phyloP scores from a whole-genome alignment of 1,140 invertebrate species.

The Trichonephila inaurata region DNA sequence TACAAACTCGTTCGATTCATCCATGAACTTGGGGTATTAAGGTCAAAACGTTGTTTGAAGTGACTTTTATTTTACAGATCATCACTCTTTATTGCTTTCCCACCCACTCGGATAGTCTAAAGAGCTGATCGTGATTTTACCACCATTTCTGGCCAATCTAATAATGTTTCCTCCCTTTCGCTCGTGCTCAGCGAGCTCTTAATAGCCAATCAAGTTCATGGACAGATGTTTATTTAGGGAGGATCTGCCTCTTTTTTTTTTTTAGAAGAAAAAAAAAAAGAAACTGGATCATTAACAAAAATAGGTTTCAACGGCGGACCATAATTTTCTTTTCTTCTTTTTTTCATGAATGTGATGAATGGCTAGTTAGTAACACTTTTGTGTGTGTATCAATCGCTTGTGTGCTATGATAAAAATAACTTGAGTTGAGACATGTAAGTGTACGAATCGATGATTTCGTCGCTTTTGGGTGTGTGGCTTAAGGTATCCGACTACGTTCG shows the following conservation, averaged over 20 bases:
- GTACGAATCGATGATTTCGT: neutral
- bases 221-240: conserved; percentile 49
- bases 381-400: neutral
- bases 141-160: neutral
- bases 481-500: no score
- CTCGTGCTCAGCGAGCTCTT: neutral
- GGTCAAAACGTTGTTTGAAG: conserved; percentile 53
- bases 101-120: conserved; percentile 2
- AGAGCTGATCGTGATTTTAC: conserved; percentile 18
- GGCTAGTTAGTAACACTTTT: neutral
- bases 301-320: neutral
- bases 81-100: conserved; percentile 53
- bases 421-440: neutral
- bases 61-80: conserved; percentile 43
- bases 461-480: neutral
- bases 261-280: no score
- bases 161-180: neutral
- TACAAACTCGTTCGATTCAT: neutral
- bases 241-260: conserved; percentile 3
- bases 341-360: neutral
- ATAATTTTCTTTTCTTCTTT: conserved; percentile 27
- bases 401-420: neutral
- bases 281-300: neutral
- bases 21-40: conserved; percentile 35
- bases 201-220: conserved; percentile 41